Base-by-base conservation (phyloP, 1,140 invertebrate species). In the Drosophila elegans region DNA sequence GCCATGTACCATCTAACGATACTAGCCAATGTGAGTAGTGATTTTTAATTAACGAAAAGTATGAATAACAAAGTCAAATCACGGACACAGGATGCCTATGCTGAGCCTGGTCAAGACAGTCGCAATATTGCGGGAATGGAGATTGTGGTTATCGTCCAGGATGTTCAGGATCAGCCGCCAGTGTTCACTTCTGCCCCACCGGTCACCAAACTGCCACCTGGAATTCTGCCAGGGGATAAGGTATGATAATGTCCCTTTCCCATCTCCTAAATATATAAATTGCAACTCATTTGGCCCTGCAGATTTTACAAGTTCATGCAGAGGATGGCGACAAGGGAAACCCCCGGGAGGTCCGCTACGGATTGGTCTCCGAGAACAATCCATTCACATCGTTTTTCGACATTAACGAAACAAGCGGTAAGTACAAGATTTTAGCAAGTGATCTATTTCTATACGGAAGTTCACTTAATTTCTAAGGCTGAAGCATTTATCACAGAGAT, bases 311-410 rank as follows among this genome's bases (percentile, higher is more conserved):
- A 92, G 96, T 98, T 1, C 94, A 95, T 71, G 97, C 97, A n/a
- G 96, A 97, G 92, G 97, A 98, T 91, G 97, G 97, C 3, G 97
- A 98, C 90, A 96, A 96, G 91, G 97, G 96, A 1, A 95, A 95
- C 42, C 96, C 97, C 3, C 94, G 97, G 45, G 95, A 96, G 78
- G 95, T 98, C 42, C 95, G 96, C 90, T 98, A 97, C 80, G 96
- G 96, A 10, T 93, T 98, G 52, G 95, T 97, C 16, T 95, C 96
- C 1, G 96, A 97, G 91, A 95, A 95, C 55, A 97, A 97, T 91
- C 96, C 96, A 12, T 97, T 97, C 75, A 96, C 95, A 10, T 94
- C 95, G 7, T 97, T 97, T 92, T 97, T 97, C 86, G 95, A 96
- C 78, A 96, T 97, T 66, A 96, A 96, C 80, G 96, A 97, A 90